Base-by-base conservation (phyloP, 2,888 invertebrate species). In the Amiota communis region DNA sequence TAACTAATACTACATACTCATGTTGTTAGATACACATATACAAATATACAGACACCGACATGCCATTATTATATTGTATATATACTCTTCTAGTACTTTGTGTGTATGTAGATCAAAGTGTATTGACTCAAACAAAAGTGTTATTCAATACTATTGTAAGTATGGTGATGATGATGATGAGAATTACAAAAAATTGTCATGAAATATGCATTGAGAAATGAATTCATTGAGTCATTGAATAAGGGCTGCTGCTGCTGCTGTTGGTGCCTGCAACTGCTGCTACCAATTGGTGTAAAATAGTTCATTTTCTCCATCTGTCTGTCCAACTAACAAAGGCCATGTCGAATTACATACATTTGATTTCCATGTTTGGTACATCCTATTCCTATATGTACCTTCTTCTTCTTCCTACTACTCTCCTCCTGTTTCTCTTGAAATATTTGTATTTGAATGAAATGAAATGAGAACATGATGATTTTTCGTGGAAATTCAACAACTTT, bases 181-280 rank as follows among this genome's bases (percentile, higher is more conserved):
- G 6, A 36, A 36, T 36, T 17, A 51, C 23, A n/a, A 53, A 68
- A 68, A 68, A 53, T 74, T 59, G 61, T 79, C 76, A 83, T 83
- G 83, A 83, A 85, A 83, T 82, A 83, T 85, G 82, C 85, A 83
- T 83, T 83, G 77, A 80, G 36, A 83, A 65, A 13, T 36, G 11
- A 59, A 83, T 78, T 75, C 78, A 36, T 6, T 6, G 36, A 36
- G 36, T 36, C 36, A 36, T 36, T 36, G 36, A 36, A 36, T 36
- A 36, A 36, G 79, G 81, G n/a, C 59, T 57, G 59, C 23, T 2
- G 3, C 23, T 23, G 10, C 17, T 15, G 59, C 11, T 23, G 23
- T 23, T 23, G n/a, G n/a, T n/a, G n/a, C n/a, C 15, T 57, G 15
- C 17, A 11, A 15, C 57, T 57, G 59, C 17, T 20, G 1, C 12